Evolutionary conservation across 2,797 vertebrate species (phyloP), one percentile per base, ranked within the genome.

Genomic region (Eleutherodactylus coqui): DNA sequence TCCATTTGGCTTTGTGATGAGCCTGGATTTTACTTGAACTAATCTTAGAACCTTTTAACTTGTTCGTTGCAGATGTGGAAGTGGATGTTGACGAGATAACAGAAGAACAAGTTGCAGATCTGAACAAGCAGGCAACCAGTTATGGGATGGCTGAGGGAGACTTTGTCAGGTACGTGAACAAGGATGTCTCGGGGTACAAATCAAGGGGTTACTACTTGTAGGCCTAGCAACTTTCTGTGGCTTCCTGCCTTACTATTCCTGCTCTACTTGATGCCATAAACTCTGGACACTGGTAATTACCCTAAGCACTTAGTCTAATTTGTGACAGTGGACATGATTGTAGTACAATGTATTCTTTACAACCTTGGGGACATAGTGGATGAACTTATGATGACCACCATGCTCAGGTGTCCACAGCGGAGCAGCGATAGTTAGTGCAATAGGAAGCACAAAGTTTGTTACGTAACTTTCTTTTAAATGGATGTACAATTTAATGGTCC

Each of bases 131-230:
- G 89, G 98, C 97, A 0, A 97, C 96, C 0, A 95, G 96, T 0
- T 99, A 99, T 0, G 98, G 98, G 84, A 99, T 99, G 98, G 95
- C 96, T 0, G 97, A 98, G 0, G 98, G 96, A 0, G 98, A 99
- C 90, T 99, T 98, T 60, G 97, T 98, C 87, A 95, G 97, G 97
- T 97, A 86, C 41, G 6, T 27, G 24, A 36, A 1, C 32, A 36
- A 67, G 14, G 32, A 69, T 19, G n/a, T 60, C 10, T 29, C 14
- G 9, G 43, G 43, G 43, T 45, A 4, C 43, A 53, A 24, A 51
- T 19, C 49, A 5, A 19, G 14, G 17, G 49, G 4, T 4, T 51
- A 51, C 49, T 16, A 19, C 13, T 13, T 45, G 5, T 51, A 51
- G 16, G 49, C 49, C 49, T 51, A 14, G 0, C 24, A 58, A n/a